Evolutionary conservation across 2,888 invertebrate genomes (phyloP).

Genomic region (Drosophila vallismaia): DNA sequence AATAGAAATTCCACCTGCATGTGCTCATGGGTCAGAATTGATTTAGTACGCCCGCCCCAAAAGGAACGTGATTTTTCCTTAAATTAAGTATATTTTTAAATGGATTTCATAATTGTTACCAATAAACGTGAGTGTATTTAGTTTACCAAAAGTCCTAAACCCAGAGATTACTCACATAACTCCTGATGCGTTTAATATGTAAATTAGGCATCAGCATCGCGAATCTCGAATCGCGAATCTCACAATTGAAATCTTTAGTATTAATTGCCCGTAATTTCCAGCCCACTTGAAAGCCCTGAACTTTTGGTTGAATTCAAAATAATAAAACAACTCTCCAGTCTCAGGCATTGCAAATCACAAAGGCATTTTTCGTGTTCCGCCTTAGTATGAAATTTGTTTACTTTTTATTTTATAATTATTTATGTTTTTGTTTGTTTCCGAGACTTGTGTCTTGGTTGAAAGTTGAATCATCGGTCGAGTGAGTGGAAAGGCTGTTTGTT

Average conservation of each 20-base stretch:
- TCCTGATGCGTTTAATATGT: conserved; percentile 4
- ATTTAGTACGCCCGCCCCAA: conserved; percentile 24
- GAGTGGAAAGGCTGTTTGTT: conserved; percentile 20
- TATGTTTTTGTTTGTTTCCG: conserved; percentile 21
- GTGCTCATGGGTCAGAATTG: conserved; percentile 58
- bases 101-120: background rate
- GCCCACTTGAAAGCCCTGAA: conserved; percentile 27
- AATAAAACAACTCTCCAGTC: conserved; percentile 17
- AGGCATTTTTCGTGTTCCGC: conserved; percentile 35
- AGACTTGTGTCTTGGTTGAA: conserved; percentile 15
- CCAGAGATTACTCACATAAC: background rate
- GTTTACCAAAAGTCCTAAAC: background rate
- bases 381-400: conserved; percentile 53
- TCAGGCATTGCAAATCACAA: conserved; percentile 49
- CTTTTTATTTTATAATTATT: conserved; percentile 35
- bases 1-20: conserved; percentile 60
- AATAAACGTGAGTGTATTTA: conserved; percentile 1
- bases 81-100: conserved; percentile 9
- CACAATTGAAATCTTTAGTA: conserved; percentile 27
- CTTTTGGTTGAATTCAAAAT: conserved; percentile 14
- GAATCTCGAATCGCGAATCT: conserved; percentile 2
- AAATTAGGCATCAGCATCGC: conserved; percentile 17
- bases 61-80: conserved; percentile 36
- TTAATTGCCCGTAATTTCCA: conserved; percentile 30
- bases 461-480: conserved; percentile 54